phyloP scores from a whole-genome alignment of 2,113 vertebrate species.

The Notiomystis cincta region DNA sequence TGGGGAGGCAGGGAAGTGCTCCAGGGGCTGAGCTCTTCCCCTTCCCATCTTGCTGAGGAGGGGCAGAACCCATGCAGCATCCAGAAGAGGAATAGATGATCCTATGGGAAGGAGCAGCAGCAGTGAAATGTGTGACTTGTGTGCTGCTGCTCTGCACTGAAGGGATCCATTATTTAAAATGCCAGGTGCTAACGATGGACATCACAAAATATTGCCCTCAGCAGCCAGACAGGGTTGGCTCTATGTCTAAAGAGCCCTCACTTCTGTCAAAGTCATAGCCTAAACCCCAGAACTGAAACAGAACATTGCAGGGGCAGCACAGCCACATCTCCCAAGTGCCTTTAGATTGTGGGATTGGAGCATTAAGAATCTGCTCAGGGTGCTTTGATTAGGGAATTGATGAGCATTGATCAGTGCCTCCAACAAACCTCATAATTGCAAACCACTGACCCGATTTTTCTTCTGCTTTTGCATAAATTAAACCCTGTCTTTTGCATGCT shows the following conservation, averaged over 20 bases:
- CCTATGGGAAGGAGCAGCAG: neutral
- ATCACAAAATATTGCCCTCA: neutral
- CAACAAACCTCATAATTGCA: neutral
- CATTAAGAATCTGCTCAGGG: neutral
- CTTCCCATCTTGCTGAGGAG: neutral
- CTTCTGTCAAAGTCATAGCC: neutral
- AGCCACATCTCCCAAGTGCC: neutral
- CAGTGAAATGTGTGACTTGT: neutral
- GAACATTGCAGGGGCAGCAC: accelerated
- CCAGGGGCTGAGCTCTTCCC: neutral
- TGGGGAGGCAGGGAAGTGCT: neutral
- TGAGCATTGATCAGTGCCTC: neutral
- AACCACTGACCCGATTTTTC: neutral
- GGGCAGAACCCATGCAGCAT: neutral
- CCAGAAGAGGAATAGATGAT: neutral
- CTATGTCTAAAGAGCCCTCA: neutral
- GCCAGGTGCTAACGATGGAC: neutral
- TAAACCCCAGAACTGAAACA: neutral
- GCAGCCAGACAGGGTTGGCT: neutral
- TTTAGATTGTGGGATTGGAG: neutral
- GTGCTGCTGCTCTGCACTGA: neutral
- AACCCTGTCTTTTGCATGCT: neutral
- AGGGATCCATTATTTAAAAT: neutral
- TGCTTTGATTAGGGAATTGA: neutral
- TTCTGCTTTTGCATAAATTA: neutral